Base-by-base conservation (phyloP, 1,140 invertebrate genomes). In the Diorhabda sublineata region DNA sequence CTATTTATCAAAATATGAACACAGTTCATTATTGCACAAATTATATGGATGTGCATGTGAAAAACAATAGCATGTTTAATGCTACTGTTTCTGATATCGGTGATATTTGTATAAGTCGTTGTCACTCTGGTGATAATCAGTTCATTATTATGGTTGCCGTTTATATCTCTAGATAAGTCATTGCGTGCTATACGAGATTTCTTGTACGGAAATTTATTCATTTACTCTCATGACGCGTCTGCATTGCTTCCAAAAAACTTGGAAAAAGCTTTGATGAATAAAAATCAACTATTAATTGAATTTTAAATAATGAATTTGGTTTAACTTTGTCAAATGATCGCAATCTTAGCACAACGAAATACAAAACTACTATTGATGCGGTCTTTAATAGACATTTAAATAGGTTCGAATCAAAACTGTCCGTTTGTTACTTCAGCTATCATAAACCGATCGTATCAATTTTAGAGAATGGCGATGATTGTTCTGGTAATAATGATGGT, bases 401-500 rank as follows among this genome's bases (percentile, higher is more conserved):
- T 8, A 45, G 52, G 6, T 44, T 64, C 2, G 41, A 64, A 43
- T 64, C 63, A 11, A 42, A 56, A 64, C 1, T 26, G 7, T 64
- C 2, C 43, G 45, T 52, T 64, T 52, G 6, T 64, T 64, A 64
- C 11, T 64, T 64, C 41, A 11, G 63, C 43, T 64, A 64, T n/a
- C 63, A 64, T 64, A 64, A 64, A n/a, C 63, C 63, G 6, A 64
- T 64, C 7, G 63, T 64, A 11, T 52, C 63, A 52, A n/a, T 64
- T n/a, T 2, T 64, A 8, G 44, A 64, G 2, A 52, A 2, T 52
- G 9, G 47, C 47, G 9, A 52, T 52, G 9, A 52, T 52, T 1
- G 47, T 52, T 9, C 47, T 52, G 1, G 47, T 9, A 52, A 52
- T 52, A 9, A 52, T 52, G 47, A 52, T 52, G 9, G 9, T 52